phyloP scores from a whole-genome alignment of 2,797 vertebrate genomes.

The Gambelia wislizenii region DNA sequence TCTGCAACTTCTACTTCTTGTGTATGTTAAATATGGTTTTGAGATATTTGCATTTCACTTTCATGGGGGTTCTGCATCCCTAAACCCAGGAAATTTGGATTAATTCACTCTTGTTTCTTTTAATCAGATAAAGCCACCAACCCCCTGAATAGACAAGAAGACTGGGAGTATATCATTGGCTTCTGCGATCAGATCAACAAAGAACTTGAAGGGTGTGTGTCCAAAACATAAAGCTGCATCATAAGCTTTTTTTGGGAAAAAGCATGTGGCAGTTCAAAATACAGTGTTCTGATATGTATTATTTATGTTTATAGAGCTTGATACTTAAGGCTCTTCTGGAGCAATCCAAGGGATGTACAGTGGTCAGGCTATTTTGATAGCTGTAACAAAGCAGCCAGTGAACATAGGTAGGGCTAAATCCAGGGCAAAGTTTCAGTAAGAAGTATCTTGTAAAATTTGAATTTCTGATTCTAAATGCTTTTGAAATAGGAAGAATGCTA shows the following conservation, averaged over 20 bases:
- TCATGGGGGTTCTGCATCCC: too few relatives aligned
- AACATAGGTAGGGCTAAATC: not conserved
- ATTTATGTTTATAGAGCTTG: not conserved
- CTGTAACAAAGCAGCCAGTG: slow-evolving; percentile 4
- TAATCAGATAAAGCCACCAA: slow-evolving; percentile 93
- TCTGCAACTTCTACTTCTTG: too few relatives aligned
- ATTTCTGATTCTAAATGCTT: not conserved
- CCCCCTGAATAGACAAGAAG: slow-evolving; percentile 93
- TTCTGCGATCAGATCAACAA: slow-evolving; percentile 98
- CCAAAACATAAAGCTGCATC: not conserved
- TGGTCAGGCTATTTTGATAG: not conserved
- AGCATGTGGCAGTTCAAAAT: not conserved
- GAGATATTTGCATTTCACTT: too few relatives aligned
- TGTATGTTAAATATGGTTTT: too few relatives aligned
- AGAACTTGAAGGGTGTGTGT: slow-evolving; percentile 92
- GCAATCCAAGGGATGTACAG: too few relatives aligned
- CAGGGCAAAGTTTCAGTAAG: not conserved
- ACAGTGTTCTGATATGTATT: not conserved
- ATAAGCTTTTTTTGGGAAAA: slow-evolving; percentile 7
- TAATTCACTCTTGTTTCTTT: slow-evolving; percentile 54
- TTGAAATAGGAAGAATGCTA: slow-evolving; percentile 37
- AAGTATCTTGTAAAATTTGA: slow-evolving; percentile 6
- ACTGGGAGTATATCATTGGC: slow-evolving; percentile 95
- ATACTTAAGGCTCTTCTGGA: not conserved
- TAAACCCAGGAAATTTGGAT: too few relatives aligned